These are phyloP conservation scores for Catharus ustulatus DNA, from an alignment of 2,797 vertebrate species.

Conservation along the genomic window DNA sequence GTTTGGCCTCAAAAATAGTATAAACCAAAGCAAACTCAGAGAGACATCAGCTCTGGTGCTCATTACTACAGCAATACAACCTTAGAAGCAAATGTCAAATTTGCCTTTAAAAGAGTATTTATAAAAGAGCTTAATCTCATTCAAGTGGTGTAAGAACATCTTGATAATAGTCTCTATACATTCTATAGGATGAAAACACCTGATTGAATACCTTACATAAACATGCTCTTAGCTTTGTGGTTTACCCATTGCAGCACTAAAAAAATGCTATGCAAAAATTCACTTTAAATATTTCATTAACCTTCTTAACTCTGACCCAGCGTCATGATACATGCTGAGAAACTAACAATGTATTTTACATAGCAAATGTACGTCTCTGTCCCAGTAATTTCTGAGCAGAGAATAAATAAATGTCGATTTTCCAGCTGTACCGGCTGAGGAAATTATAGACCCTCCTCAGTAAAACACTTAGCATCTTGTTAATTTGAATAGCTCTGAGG, in stretches of 20 bases:
- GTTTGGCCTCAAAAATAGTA: neutral
- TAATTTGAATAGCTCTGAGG: conserved; percentile 31
- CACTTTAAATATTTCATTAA: conserved; percentile 41
- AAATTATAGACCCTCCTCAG: conserved; percentile 50
- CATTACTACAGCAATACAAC: neutral
- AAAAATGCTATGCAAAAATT: neutral
- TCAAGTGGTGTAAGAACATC: neutral
- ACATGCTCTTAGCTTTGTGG: neutral
- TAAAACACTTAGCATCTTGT: conserved; percentile 33
- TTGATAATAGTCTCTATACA: neutral
- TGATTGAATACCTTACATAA: neutral
- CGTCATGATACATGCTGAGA: neutral
- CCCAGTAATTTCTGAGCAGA: neutral
- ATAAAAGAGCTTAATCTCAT: neutral
- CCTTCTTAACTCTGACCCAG: conserved; percentile 16
- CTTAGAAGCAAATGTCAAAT: neutral
- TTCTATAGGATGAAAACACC: neutral
- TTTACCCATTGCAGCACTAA: neutral
- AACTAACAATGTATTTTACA: conserved; percentile 21
- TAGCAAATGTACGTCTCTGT: conserved; percentile 8
- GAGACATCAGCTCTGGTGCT: neutral
- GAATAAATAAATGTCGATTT: conserved; percentile 31
- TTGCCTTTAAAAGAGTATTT: neutral
- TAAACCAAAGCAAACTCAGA: neutral
- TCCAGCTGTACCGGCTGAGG: conserved; percentile 49